These are phyloP conservation scores for Idris sp. DNA, from an alignment of 1,140 invertebrate genomes.

Conservation along the genomic window DNA sequence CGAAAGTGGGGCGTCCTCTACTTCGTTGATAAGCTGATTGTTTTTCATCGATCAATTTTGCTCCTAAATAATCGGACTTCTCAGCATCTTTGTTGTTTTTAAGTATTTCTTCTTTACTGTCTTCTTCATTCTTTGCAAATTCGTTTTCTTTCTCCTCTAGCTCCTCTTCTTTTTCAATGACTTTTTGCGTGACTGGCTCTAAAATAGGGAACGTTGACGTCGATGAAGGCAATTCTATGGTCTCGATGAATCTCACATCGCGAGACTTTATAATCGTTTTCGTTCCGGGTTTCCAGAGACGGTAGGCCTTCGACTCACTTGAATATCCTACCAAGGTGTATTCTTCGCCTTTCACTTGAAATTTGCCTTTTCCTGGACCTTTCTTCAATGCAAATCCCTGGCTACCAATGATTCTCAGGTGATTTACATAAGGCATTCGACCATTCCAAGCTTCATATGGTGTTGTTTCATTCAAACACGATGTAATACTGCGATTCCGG, in stretches of 20 bases:
- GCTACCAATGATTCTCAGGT: conserved; percentile 28
- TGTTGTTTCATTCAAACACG: conserved; percentile 31
- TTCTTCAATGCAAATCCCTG: conserved; percentile 57
- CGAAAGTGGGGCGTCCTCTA: conserved; percentile 7
- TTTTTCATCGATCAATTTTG: neutral
- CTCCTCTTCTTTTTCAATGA: neutral
- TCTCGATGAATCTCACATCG: conserved; percentile 64
- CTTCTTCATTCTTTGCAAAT: too few species aligned
- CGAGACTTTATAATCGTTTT: conserved; percentile 61
- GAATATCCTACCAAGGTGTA: conserved; percentile 66
- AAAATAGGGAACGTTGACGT: neutral
- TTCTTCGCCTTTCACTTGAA: conserved; percentile 59
- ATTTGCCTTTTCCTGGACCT: conserved; percentile 57
- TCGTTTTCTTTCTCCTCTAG: too few species aligned
- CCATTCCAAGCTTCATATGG: conserved; percentile 58
- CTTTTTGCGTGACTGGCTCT: too few species aligned
- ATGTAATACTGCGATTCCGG: neutral
- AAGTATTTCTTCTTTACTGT: neutral
- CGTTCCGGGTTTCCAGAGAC: conserved; percentile 57
- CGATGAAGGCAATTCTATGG: neutral
- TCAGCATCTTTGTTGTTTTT: neutral
- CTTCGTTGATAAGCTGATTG: neutral
- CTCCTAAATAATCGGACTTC: neutral
- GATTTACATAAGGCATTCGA: conserved; percentile 16
- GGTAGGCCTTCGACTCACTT: conserved; percentile 59